phyloP scores from a whole-genome alignment of 2,113 vertebrate genomes.

The Ctenodactylus gundi region DNA sequence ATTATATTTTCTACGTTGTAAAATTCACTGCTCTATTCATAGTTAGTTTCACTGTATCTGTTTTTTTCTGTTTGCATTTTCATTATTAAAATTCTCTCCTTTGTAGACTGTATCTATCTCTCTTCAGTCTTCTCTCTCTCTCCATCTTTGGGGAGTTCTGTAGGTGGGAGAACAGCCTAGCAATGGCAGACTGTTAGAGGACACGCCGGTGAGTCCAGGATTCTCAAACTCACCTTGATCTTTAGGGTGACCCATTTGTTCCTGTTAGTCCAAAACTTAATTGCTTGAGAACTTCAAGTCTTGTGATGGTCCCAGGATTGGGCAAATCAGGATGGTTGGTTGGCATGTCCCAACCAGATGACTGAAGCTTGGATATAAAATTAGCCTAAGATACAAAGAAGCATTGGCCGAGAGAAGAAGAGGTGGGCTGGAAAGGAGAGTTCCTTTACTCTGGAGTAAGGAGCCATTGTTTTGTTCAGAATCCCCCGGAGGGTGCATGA shows the following conservation, averaged over 20 bases:
- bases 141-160: neutral
- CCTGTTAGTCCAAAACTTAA: neutral
- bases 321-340: neutral
- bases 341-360: neutral
- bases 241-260: neutral
- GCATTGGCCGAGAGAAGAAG: neutral
- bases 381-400: neutral
- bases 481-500: neutral
- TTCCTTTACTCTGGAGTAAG: neutral
- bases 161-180: neutral
- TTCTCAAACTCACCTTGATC: neutral
- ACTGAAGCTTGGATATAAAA: neutral
- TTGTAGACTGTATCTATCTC: neutral
- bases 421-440: too few relatives aligned
- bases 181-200: rapidly evolving
- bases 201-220: neutral
- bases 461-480: neutral
- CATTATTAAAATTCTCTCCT: neutral
- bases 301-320: neutral
- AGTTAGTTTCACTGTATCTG: neutral
- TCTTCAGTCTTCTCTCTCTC: neutral
- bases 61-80: neutral
- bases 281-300: neutral
- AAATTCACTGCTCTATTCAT: neutral
- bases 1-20: neutral